Conservation (phyloP, 2,888 invertebrate genomes). For the Phortica okadai region DNA sequence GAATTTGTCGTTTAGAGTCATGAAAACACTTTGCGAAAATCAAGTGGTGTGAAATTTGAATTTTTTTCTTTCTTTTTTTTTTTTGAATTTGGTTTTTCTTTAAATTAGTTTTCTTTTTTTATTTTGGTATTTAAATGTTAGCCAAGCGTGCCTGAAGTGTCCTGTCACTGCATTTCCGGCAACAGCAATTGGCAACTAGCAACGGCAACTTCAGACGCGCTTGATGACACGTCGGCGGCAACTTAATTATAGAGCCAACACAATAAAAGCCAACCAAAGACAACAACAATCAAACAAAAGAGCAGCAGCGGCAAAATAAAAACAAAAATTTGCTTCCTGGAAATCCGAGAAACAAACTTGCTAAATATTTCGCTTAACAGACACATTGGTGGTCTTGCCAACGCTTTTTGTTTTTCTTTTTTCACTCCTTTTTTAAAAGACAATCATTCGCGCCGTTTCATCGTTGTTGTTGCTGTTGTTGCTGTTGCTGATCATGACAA, state of each 20-base stretch:
- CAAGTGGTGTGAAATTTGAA: neutral
- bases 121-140: neutral
- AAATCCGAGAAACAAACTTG: slow-evolving; percentile 72
- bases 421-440: neutral
- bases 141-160: slow-evolving; percentile 26
- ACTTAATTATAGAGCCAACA: slow-evolving; percentile 63
- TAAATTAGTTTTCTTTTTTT: slow-evolving; percentile 30
- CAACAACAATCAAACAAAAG: slow-evolving; percentile 34
- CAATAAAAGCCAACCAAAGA: neutral
- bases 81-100: slow-evolving; percentile 34
- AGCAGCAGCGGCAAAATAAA: neutral
- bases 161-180: slow-evolving; percentile 54
- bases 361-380: slow-evolving; percentile 72
- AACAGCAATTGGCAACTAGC: neutral
- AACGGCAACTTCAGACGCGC: neutral
- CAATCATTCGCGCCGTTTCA: neutral
- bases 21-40: slow-evolving; percentile 9
- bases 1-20: neutral
- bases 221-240: slow-evolving; percentile 49
- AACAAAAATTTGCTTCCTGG: slow-evolving; percentile 60
- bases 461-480: slow-evolving; percentile 1
- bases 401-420: neutral
- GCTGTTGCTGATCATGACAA: slow-evolving; percentile 11
- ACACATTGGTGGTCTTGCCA: slow-evolving; percentile 61
- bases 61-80: neutral